A percentile compares a stretch with the other conserved stretches of the same genome.
Conservation (phyloP, 2,888 invertebrate species). For the Cactoblastis cactorum region DNA sequence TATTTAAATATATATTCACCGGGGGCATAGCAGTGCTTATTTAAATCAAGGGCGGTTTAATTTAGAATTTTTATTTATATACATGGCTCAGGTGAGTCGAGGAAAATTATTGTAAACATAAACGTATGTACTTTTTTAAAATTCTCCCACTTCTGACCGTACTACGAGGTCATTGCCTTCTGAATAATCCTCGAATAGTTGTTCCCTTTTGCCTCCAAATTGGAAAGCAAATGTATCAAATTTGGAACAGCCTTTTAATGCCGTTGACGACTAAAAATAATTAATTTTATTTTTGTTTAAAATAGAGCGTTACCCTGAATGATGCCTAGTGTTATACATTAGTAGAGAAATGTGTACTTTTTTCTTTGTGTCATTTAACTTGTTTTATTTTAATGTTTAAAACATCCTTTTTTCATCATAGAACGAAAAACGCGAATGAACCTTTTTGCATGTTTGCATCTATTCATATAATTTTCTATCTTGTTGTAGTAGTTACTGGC, state of each 20-base stretch:
- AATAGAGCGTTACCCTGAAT: constrained; percentile 14
- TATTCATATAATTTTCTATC: no score
- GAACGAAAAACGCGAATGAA: no score
- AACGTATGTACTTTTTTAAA: constrained; percentile 13
- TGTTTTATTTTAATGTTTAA: background rate
- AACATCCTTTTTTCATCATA: background rate
- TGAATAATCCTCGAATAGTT: constrained; percentile 23
- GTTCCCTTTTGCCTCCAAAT: constrained; percentile 17
- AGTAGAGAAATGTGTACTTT: background rate
- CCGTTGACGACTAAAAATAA: constrained; percentile 13
- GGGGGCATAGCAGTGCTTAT: background rate
- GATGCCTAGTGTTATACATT: constrained; percentile 9
- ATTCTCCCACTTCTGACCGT: constrained; percentile 15
- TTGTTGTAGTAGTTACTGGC: no score
- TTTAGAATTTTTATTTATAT: background rate
- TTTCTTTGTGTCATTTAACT: constrained; percentile 3
- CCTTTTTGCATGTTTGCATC: no score
- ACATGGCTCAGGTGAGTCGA: constrained; percentile 12
- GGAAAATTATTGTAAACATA: constrained; percentile 15
- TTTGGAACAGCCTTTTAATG: constrained; percentile 13
- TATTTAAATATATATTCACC: background rate
- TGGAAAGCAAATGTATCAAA: constrained; percentile 9
- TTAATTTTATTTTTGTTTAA: background rate
- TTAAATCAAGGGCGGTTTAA: background rate
- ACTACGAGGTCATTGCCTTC: constrained; percentile 41